Evolutionary conservation across 2,797 vertebrate genomes (phyloP).

Genomic region (Onychomys arenicola): DNA sequence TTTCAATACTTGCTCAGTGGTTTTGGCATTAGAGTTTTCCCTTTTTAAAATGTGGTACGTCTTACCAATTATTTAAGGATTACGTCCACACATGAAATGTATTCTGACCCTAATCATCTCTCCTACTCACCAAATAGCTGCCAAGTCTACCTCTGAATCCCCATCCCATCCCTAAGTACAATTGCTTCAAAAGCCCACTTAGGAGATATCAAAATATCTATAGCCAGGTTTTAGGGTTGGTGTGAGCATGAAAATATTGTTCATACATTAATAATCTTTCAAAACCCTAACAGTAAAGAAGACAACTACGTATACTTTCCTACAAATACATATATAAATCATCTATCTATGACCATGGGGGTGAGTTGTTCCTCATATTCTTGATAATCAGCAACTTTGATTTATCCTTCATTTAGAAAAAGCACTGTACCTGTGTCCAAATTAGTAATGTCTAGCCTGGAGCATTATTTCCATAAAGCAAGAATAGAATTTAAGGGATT

Average conservation of each 20-base stretch:
- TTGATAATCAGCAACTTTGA: not conserved
- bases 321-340: not conserved
- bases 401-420: not conserved
- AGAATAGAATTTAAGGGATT: not conserved
- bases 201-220: not conserved
- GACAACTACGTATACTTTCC: not conserved
- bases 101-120: not conserved
- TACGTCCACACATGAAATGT: not conserved
- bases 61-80: not conserved
- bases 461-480: not conserved
- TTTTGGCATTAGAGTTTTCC: not conserved
- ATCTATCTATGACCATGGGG: not conserved
- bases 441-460: not conserved
- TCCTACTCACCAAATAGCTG: not conserved
- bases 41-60: not conserved
- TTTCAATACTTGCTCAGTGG: not conserved
- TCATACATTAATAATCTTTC: not conserved
- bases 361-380: not conserved
- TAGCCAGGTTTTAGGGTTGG: not conserved
- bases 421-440: not conserved
- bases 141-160: not conserved
- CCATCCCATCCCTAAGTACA: not conserved
- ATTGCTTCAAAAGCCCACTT: not conserved
- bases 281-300: not conserved
- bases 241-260: not conserved